Evolutionary conservation across 2,113 vertebrate genomes (phyloP), one percentile per base, ranked within the genome.

Genomic region (Crypturellus undulatus): DNA sequence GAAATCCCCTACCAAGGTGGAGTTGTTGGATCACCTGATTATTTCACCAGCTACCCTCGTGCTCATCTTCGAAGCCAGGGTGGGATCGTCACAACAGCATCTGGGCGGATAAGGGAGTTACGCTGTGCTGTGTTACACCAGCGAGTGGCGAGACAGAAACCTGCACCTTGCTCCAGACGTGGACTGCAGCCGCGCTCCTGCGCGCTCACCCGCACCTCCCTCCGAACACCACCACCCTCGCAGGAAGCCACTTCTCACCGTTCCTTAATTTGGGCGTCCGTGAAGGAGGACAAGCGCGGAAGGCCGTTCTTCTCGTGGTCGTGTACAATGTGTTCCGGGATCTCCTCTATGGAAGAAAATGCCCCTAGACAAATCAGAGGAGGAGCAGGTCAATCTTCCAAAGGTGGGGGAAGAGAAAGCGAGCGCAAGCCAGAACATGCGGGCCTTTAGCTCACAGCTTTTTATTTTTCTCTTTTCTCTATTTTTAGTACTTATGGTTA

Each of bases 241-340:
- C 14, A 6, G 8, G 60, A 79, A 92, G 78, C 24, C 70, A 34
- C 30, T 30, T 76, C 96, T 95, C 89, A 98, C 99, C 99, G 98
- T 95, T 98, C 97, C 80, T 97, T 98, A 92, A 99, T 98, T 93
- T 99, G 99, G 38, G 97, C 84, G 3, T 98, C 97, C 30, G 96
- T 98, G 95, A 99, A 98, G 6, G 99, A 99, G 5, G 99, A 99
- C 64, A 99, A 98, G 18, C 99, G 99, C 17, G 99, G 99, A 68
- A 99, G 98, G 72, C 99, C 99, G 6, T 99, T 99, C 97, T 99
- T 99, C 65, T 99, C 99, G 3, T 99, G 99, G 94, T 99, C 98
- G 4, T 99, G 99, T 22, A 99, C 99, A 24, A 99, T 95, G 20
- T 98, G 98, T 95, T 99, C 99, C 12, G 99, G 99, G 73, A 99